These are phyloP conservation scores for Falcunculus frontatus DNA, from an alignment of 2,113 vertebrate genomes.

Conservation along the genomic window DNA sequence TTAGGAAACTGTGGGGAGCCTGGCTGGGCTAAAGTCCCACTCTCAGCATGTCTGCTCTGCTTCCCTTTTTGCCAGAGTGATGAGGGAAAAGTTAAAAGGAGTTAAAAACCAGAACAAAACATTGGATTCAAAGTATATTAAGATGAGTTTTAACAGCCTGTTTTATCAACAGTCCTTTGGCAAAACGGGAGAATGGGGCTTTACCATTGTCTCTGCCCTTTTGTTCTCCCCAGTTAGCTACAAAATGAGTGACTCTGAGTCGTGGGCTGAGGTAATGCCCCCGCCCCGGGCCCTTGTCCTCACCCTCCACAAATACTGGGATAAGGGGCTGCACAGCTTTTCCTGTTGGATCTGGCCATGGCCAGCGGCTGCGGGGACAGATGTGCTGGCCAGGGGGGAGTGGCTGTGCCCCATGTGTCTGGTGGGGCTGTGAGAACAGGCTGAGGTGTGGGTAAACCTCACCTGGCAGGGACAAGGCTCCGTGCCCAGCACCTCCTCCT, in stretches of 20 bases:
- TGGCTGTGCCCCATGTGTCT: fast-evolving
- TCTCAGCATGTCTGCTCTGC: background rate
- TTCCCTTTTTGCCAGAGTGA: background rate
- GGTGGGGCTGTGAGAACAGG: background rate
- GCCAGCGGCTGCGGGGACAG: background rate
- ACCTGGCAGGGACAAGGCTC: background rate
- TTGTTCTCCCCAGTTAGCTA: background rate
- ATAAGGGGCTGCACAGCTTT: background rate
- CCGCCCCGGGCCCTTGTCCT: background rate
- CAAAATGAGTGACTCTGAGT: background rate
- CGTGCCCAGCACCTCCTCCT: fast-evolving
- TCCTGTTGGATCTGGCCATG: background rate
- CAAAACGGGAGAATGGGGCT: background rate
- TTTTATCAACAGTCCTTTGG: background rate
- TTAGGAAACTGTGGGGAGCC: background rate
- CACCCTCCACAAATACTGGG: fast-evolving
- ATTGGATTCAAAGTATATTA: background rate
- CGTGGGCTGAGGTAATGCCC: background rate
- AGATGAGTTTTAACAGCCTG: background rate
- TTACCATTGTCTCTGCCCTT: background rate
- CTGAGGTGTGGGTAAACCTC: background rate
- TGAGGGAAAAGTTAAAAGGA: background rate
- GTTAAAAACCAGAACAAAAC: background rate
- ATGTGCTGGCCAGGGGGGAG: background rate
- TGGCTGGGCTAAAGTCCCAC: background rate